phyloP scores from a whole-genome alignment of 1,140 invertebrate species.

The Pemphigus obesinymphae region DNA sequence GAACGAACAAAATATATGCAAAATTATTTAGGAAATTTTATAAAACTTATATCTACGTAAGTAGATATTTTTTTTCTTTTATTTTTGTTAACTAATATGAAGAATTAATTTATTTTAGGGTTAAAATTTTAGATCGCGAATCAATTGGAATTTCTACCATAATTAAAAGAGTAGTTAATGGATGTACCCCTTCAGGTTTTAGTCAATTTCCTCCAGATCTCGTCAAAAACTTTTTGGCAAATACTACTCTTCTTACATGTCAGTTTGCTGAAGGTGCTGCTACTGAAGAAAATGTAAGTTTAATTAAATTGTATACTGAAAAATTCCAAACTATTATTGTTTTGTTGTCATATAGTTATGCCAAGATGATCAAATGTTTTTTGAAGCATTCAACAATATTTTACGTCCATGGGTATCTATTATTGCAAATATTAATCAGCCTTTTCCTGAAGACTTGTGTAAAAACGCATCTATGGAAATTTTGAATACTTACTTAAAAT shows the following conservation, averaged over 20 bases:
- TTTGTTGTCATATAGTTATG: slow-evolving; percentile 49
- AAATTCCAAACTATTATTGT: slow-evolving; percentile 9
- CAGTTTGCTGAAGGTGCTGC: slow-evolving; percentile 67
- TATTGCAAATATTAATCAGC: slow-evolving; percentile 55
- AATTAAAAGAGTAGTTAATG: slow-evolving; percentile 5
- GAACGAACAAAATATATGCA: slow-evolving; percentile 64
- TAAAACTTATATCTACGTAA: slow-evolving; percentile 59
- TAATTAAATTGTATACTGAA: slow-evolving; percentile 11
- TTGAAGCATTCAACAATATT: slow-evolving; percentile 75
- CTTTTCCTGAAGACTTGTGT: slow-evolving; percentile 57
- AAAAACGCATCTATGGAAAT: slow-evolving; percentile 57
- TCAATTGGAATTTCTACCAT: slow-evolving; percentile 59
- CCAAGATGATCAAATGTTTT: slow-evolving; percentile 64
- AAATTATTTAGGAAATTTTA: slow-evolving; percentile 65
- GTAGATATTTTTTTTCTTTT: neutral
- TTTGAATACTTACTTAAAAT: slow-evolving; percentile 78
- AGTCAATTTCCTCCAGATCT: slow-evolving; percentile 52
- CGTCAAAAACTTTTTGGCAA: slow-evolving; percentile 50
- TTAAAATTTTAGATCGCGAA: slow-evolving; percentile 61
- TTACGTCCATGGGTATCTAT: slow-evolving; percentile 74
- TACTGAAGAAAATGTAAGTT: slow-evolving; percentile 66
- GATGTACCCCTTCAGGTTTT: slow-evolving; percentile 7
- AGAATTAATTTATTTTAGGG: slow-evolving; percentile 49
- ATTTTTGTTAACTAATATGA: neutral
- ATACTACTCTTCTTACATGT: slow-evolving; percentile 69